Conservation (phyloP, 2,797 vertebrate genomes). For the Delichon dasypus region DNA sequence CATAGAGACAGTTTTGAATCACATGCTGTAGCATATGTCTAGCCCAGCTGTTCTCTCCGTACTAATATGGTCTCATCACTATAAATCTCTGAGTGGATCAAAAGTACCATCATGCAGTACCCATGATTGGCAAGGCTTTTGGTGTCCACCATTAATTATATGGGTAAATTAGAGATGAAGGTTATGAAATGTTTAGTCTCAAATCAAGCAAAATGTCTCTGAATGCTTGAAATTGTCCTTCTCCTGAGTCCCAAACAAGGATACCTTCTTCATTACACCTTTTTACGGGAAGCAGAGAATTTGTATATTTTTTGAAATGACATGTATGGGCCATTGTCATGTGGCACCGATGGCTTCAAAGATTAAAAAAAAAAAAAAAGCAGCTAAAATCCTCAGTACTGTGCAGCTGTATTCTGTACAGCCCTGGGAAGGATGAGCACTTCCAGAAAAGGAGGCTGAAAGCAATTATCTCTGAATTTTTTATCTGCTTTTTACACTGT, state of each 20-base stretch:
- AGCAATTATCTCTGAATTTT: neutral
- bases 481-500: neutral
- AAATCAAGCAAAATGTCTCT: neutral
- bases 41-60: conserved; percentile 14
- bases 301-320: neutral
- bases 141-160: neutral
- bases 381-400: neutral
- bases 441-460: neutral
- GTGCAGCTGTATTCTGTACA: neutral
- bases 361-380: neutral
- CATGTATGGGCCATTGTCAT: neutral
- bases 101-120: neutral
- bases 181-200: neutral
- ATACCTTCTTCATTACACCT: neutral
- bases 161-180: neutral
- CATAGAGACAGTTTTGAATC: conserved; percentile 30
- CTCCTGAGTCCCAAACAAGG: neutral
- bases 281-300: neutral
- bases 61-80: neutral
- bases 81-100: neutral
- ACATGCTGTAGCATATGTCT: conserved; percentile 36
- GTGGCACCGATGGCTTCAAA: neutral
- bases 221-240: neutral
- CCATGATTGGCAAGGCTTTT: neutral
- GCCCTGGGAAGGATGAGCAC: neutral